phyloP scores from a whole-genome alignment of 2,888 invertebrate species.

The Oxycera nigricornis region DNA sequence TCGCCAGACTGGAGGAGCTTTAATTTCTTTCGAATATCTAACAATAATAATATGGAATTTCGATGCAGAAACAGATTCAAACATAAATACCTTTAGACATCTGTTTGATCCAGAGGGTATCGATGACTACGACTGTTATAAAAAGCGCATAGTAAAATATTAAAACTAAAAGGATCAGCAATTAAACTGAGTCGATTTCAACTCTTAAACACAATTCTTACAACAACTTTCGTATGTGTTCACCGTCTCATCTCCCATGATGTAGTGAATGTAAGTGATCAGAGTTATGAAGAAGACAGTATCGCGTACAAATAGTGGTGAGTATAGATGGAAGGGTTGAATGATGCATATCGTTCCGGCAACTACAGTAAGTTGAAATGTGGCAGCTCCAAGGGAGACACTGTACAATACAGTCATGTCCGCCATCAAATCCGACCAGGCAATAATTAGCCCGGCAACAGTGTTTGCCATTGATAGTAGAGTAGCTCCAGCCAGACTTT shows the following conservation, averaged over 20 bases:
- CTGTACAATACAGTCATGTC: conserved; percentile 59
- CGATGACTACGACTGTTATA: conserved; percentile 49
- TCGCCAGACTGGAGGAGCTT: neutral
- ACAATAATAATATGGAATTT: neutral
- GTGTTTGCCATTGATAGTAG: conserved; percentile 75
- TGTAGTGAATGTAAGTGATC: conserved; percentile 49
- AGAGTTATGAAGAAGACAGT: conserved; percentile 50
- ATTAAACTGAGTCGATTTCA: no score
- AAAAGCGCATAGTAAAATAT: conserved; percentile 50
- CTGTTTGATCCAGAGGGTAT: conserved; percentile 49
- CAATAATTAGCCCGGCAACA: conserved; percentile 72
- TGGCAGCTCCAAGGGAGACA: conserved; percentile 65
- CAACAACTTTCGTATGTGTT: conserved; percentile 29
- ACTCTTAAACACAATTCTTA: no score
- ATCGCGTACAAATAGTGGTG: conserved; percentile 50
- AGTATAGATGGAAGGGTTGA: conserved; percentile 63
- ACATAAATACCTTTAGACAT: conserved; percentile 38
- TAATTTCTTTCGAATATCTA: neutral
- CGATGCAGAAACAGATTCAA: neutral
- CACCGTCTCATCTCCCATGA: conserved; percentile 48
- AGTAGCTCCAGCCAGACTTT: conserved; percentile 71
- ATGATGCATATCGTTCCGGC: conserved; percentile 66
- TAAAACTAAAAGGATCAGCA: conserved; percentile 45
- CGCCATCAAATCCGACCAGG: conserved; percentile 63
- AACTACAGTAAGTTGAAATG: conserved; percentile 69